Evolutionary conservation across 2,797 vertebrate species (phyloP).

Genomic region (Eutrigla gurnardus): DNA sequence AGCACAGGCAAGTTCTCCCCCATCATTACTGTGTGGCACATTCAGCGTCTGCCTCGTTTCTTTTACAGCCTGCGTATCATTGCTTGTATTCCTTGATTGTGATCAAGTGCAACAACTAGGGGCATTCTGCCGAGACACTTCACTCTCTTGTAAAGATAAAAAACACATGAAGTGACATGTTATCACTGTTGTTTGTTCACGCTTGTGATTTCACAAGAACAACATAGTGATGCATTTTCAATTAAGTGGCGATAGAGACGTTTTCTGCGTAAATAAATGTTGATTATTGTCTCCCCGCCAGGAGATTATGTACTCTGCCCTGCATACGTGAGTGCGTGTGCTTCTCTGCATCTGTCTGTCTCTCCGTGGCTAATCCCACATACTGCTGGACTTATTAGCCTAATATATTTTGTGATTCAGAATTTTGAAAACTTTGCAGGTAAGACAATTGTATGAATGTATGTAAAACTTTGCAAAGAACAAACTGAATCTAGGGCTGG

Average conservation of each 20-base stretch:
- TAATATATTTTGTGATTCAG: background rate
- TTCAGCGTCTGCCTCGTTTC: slow-evolving; percentile 39
- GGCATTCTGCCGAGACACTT: background rate
- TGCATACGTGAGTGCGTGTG: background rate
- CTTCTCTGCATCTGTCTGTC: background rate
- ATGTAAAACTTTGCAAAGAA: background rate
- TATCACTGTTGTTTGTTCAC: background rate
- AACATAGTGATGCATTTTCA: background rate
- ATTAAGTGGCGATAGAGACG: background rate
- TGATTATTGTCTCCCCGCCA: background rate
- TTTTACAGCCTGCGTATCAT: slow-evolving; percentile 30
- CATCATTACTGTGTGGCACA: slow-evolving; percentile 55
- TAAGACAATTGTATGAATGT: background rate
- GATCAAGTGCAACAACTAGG: slow-evolving; percentile 24
- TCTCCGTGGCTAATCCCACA: background rate
- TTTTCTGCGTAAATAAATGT: background rate
- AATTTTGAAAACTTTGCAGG: background rate
- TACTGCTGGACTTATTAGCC: background rate
- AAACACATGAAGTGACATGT: background rate
- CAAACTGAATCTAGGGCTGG: background rate
- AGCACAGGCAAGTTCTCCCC: slow-evolving; percentile 71
- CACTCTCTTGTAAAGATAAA: slow-evolving; percentile 1
- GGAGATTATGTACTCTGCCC: background rate
- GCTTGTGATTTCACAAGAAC: slow-evolving; percentile 11
- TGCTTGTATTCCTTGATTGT: slow-evolving; percentile 24